Evolutionary conservation across 2,888 invertebrate species (phyloP).

Genomic region (Diploptera punctata): DNA sequence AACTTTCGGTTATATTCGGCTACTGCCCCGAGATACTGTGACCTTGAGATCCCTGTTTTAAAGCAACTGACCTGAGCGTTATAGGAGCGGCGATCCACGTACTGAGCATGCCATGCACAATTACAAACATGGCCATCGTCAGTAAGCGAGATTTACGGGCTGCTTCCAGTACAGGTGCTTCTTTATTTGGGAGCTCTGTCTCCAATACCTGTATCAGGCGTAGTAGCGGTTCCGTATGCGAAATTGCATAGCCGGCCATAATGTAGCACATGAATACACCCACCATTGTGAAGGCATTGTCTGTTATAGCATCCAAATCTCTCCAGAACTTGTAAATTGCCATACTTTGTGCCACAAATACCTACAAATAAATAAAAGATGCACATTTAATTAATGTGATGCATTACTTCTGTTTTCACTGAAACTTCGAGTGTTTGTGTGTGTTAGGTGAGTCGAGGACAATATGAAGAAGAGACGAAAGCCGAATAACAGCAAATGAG

Average conservation of each 20-base stretch:
- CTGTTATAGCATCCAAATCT: slow-evolving; percentile 2
- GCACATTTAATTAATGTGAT: too few species aligned
- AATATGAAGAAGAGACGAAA: too few species aligned
- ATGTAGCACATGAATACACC: slow-evolving; percentile 22
- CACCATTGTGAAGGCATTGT: slow-evolving; percentile 25
- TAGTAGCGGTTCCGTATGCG: not conserved
- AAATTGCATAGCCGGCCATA: not conserved
- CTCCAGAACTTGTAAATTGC: slow-evolving; percentile 22
- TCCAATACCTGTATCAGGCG: not conserved
- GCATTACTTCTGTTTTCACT: too few species aligned
- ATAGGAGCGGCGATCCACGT: not conserved
- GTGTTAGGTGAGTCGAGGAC: too few species aligned
- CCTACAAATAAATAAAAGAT: too few species aligned
- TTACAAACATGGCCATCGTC: slow-evolving; percentile 4
- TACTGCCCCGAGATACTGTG: too few species aligned
- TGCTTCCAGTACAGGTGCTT: not conserved
- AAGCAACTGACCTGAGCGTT: not conserved
- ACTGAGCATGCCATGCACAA: slow-evolving; percentile 4
- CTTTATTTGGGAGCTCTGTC: not conserved
- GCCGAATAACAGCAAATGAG: too few species aligned
- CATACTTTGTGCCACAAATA: not conserved
- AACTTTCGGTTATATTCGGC: too few species aligned
- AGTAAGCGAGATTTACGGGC: not conserved
- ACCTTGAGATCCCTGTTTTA: too few species aligned
- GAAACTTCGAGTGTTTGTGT: too few species aligned